A percentile compares a stretch with the other conserved stretches of the same genome.
Conservation (phyloP, 2,797 vertebrate species). For the Syndactyla subalaris region DNA sequence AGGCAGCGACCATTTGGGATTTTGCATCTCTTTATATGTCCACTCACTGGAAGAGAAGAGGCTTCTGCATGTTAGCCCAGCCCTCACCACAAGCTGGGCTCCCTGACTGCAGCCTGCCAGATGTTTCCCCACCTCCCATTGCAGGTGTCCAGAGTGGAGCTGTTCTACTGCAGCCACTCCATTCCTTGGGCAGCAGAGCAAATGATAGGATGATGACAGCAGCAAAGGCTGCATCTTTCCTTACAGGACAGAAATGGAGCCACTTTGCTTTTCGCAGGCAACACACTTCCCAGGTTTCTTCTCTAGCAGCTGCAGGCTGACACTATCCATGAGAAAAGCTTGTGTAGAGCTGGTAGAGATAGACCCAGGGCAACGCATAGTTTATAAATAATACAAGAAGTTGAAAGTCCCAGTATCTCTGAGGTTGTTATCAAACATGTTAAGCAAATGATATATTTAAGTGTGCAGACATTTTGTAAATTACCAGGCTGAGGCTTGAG, state of each 20-base stretch:
- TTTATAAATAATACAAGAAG: constrained; percentile 17
- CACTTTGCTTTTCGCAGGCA: background rate
- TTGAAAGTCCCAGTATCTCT: constrained; percentile 14
- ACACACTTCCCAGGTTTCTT: background rate
- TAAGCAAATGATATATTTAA: constrained; percentile 47
- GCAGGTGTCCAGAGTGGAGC: background rate
- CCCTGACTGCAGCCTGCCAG: no score
- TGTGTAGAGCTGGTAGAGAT: background rate
- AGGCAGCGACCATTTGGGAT: accelerated
- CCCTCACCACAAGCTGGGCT: background rate
- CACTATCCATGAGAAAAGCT: background rate
- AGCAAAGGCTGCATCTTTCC: background rate
- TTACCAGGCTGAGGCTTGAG: constrained; percentile 42
- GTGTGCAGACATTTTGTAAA: constrained; percentile 47
- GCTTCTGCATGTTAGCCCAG: accelerated
- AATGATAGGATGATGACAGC: background rate
- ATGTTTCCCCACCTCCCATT: accelerated
- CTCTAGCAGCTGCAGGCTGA: background rate
- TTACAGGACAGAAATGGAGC: background rate
- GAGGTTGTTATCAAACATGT: constrained; percentile 52
- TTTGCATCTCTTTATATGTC: background rate
- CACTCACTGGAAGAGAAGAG: background rate
- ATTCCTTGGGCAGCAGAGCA: accelerated
- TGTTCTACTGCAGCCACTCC: accelerated
- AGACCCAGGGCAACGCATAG: background rate